Percentiles rank a stretch among this genome's conserved stretches.
These are phyloP conservation scores for Stichopus chloronotus DNA, from an alignment of 35 echinoderm and acorn worm species.

Conservation along the genomic window DNA sequence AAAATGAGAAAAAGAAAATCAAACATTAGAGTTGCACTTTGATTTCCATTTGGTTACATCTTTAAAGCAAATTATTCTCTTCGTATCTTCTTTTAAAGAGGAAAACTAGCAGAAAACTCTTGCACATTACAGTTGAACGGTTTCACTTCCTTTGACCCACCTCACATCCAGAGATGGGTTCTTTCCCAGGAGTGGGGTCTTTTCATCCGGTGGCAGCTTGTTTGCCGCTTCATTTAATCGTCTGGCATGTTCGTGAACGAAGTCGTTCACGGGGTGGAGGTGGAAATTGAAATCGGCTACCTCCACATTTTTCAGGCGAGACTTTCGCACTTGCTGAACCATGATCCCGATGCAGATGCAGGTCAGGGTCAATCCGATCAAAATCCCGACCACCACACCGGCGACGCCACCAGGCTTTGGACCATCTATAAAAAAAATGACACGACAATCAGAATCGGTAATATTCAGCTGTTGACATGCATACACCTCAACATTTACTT, in stretches of 20 bases:
- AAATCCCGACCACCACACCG: conserved; percentile 55
- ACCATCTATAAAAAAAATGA: not conserved
- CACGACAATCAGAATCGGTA: too few species aligned
- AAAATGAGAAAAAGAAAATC: too few species aligned
- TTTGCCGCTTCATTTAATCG: conserved; percentile 26
- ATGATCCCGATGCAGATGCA: conserved; percentile 54
- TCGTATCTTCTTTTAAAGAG: too few species aligned
- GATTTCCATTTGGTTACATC: too few species aligned
- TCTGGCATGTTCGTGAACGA: conserved; percentile 16
- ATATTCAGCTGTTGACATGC: too few species aligned
- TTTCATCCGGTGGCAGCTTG: not conserved
- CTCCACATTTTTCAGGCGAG: conserved; percentile 63
- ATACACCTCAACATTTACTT: too few species aligned
- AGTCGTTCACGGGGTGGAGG: not conserved
- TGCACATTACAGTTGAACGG: not conserved
- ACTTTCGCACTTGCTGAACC: conserved; percentile 52
- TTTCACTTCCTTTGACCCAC: conserved; percentile 20
- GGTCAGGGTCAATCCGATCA: conserved; percentile 35
- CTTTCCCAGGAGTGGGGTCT: not conserved
- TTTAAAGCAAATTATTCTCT: too few species aligned
- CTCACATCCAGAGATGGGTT: conserved; percentile 23
- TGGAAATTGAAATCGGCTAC: conserved; percentile 93
- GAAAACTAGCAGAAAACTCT: too few species aligned
- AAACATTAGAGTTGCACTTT: too few species aligned
- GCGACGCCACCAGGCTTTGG: not conserved